A percentile compares a stretch with the other conserved stretches of the same genome.
Conservation (phyloP, 1,140 invertebrate species). For the Orchesella cincta region DNA sequence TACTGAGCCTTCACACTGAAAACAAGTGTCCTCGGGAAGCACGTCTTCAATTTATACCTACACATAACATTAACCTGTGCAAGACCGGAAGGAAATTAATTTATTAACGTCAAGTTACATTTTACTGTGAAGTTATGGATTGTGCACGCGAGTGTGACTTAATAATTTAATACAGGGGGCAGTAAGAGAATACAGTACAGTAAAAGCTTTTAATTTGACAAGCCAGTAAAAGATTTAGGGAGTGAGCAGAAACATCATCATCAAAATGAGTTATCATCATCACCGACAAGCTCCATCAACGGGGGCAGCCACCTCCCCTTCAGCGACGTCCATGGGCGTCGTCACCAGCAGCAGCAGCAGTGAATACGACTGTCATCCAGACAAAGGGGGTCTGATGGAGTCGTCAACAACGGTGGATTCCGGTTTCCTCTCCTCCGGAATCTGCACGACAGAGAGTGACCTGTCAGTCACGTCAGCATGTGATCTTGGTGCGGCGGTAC, state of each 20-base stretch:
- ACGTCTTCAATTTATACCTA: neutral
- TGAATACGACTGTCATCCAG: neutral
- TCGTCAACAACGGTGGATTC: conserved; percentile 54
- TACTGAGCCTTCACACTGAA: neutral
- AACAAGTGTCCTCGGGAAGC: neutral
- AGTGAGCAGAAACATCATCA: neutral
- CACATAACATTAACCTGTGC: neutral
- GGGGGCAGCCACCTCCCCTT: neutral
- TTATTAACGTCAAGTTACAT: neutral
- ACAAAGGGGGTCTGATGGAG: neutral
- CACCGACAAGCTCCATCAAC: neutral
- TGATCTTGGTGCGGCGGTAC: conserved; percentile 36
- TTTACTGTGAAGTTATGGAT: conserved; percentile 5
- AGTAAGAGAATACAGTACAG: neutral
- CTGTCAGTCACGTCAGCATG: conserved; percentile 49
- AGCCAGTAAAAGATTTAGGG: too few relatives aligned
- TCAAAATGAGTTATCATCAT: conserved; percentile 15
- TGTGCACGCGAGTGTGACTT: neutral
- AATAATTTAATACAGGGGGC: neutral
- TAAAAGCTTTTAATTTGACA: neutral
- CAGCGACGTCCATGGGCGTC: neutral
- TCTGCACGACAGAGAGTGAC: conserved; percentile 57
- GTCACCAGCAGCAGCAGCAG: conserved; percentile 6
- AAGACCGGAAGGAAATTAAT: conserved; percentile 8
- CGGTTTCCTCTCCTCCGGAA: conserved; percentile 62